Percentiles rank a stretch among this genome's conserved stretches.
phyloP scores from a whole-genome alignment of 2,888 invertebrate genomes.

The Perizoma affinitatum region DNA sequence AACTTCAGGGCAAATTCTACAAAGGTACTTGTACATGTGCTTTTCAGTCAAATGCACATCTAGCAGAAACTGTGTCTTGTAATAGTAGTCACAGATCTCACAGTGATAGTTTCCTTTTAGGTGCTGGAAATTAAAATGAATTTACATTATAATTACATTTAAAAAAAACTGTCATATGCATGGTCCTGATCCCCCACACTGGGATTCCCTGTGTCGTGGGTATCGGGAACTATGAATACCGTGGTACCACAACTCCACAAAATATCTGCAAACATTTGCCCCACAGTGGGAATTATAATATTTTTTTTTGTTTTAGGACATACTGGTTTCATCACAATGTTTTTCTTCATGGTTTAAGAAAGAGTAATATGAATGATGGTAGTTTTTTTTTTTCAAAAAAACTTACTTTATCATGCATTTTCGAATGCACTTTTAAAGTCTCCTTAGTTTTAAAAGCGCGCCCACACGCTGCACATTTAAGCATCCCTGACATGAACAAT shows the following conservation, averaged over 20 bases:
- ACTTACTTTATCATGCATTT: conserved; percentile 74
- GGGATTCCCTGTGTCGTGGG: no score
- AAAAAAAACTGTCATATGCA: no score
- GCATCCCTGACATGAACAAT: conserved; percentile 57
- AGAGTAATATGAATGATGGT: not conserved
- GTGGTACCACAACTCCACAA: no score
- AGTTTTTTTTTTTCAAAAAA: not conserved
- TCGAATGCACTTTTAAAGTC: conserved; percentile 56
- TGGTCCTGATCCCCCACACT: no score
- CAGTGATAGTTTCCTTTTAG: conserved; percentile 64
- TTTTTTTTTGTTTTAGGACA: no score
- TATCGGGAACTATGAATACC: no score
- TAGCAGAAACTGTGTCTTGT: conserved; percentile 71
- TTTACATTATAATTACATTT: not conserved
- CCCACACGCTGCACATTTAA: conserved; percentile 58
- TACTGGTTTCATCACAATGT: no score
- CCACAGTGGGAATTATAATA: no score
- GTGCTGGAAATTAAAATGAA: conserved; percentile 55
- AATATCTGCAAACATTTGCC: no score
- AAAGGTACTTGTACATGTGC: conserved; percentile 77
- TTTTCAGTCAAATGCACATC: conserved; percentile 72
- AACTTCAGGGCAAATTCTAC: conserved; percentile 73
- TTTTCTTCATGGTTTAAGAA: not conserved
- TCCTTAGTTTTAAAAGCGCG: conserved; percentile 58
- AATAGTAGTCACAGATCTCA: conserved; percentile 66